Conservation (phyloP, 2,797 vertebrate species). For the Cuniculus paca region DNA sequence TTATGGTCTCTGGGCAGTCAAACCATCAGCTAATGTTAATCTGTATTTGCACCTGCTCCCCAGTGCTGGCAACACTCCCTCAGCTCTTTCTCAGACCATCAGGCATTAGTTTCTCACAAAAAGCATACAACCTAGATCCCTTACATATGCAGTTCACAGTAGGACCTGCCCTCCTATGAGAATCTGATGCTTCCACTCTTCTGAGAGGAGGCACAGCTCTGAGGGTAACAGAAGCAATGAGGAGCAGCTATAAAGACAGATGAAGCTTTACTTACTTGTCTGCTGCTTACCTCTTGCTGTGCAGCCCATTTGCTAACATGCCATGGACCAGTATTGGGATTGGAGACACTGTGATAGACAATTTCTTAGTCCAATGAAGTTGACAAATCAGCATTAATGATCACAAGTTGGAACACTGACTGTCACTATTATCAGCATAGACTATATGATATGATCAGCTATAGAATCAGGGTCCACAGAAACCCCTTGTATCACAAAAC, state of each 20-base stretch:
- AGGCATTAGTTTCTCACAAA: neutral
- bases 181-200: neutral
- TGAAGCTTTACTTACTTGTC: neutral
- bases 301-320: neutral
- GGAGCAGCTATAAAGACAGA: neutral
- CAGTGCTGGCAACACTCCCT: neutral
- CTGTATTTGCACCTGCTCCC: neutral
- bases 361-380: neutral
- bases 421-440: neutral
- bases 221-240: neutral
- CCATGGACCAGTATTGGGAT: neutral
- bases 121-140: neutral
- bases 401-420: neutral
- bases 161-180: neutral
- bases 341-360: neutral
- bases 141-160: neutral
- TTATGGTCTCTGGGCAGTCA: neutral
- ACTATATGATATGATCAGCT: neutral
- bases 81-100: neutral
- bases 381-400: neutral
- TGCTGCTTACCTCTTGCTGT: neutral
- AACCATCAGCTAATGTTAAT: neutral
- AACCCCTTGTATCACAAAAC: neutral
- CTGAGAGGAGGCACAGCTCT: neutral
- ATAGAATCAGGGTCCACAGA: neutral